Conservation (phyloP, 2,797 vertebrate genomes). For the Pyrocephalus nanus region DNA sequence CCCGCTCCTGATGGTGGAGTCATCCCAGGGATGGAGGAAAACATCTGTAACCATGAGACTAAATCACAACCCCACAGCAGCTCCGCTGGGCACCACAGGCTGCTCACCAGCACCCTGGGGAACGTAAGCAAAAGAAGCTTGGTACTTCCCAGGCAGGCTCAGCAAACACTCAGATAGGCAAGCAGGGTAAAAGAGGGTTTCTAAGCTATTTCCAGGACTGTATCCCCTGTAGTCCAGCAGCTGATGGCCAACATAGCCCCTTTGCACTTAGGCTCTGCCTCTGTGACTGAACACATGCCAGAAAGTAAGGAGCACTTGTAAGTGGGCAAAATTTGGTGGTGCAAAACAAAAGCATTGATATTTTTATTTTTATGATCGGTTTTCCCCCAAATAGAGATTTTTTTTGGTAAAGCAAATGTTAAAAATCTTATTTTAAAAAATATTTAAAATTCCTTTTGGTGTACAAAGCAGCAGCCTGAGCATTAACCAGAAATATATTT, state of each 20-base stretch:
- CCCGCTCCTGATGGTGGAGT: background rate
- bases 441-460: background rate
- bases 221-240: background rate
- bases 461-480: background rate
- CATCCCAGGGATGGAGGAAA: background rate
- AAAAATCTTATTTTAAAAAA: background rate
- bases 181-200: background rate
- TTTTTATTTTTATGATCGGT: background rate
- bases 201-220: background rate
- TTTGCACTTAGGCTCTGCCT: background rate
- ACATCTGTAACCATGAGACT: background rate
- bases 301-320: background rate
- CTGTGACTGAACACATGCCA: background rate
- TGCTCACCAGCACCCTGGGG: background rate
- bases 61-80: background rate
- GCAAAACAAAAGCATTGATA: background rate
- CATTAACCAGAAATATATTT: background rate
- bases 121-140: background rate
- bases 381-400: background rate
- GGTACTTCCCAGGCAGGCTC: conserved; percentile 7
- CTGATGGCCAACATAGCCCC: background rate
- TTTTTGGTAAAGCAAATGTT: background rate
- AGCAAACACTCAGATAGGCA: background rate
- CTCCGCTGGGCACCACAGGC: background rate
- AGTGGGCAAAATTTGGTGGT: background rate